Base-by-base conservation (phyloP, 2,113 vertebrate species). In the Caretta caretta region DNA sequence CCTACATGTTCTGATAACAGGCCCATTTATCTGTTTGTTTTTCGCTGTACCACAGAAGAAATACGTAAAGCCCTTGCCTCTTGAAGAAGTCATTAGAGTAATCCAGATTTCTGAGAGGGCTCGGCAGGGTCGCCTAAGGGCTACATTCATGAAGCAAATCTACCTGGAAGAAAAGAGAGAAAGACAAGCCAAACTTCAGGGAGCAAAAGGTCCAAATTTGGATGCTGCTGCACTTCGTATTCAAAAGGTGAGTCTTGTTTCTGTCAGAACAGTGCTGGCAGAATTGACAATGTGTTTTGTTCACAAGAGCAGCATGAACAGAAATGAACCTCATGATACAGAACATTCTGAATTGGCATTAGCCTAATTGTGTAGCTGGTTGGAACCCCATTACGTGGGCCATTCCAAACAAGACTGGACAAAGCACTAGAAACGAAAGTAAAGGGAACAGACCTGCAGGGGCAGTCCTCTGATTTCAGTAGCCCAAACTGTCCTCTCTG, bases 91-190 rank as follows among this genome's bases (percentile, higher is more conserved):
- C 0, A 14, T 99, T 35, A 96, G 90, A 59, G 0, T 97, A 10
- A 98, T 99, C 86, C 99, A 99, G 93, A 83, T 99, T 14, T 97
- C 98, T 0, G 99, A 99, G 92, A 93, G 99, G 16, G 99, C 99
- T 1, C 98, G 98, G 29, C 99, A 99, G 83, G 99, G 99, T 8
- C 98, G 98, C 0, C 94, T 98, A 6, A 94, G 98, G 88, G 98
- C 98, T 0, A 86, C 90, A 1, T 98, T 98, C 97, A 98, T 99
- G 98, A 98, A 93, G 75, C 95, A 95, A 57, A 98, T 99, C 80
- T 98, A 96, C 65, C 94, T 97, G 0, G 97, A 98, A 72, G 98
- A 99, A 25, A 95, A 96, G 57, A 97, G 92, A 82, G 95, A 93
- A 3, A 97, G 91, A n/a, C 95, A 93, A 11, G 87, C 91, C 29